Base-by-base conservation (phyloP, 2,113 vertebrate species). In the Raja brachyura region DNA sequence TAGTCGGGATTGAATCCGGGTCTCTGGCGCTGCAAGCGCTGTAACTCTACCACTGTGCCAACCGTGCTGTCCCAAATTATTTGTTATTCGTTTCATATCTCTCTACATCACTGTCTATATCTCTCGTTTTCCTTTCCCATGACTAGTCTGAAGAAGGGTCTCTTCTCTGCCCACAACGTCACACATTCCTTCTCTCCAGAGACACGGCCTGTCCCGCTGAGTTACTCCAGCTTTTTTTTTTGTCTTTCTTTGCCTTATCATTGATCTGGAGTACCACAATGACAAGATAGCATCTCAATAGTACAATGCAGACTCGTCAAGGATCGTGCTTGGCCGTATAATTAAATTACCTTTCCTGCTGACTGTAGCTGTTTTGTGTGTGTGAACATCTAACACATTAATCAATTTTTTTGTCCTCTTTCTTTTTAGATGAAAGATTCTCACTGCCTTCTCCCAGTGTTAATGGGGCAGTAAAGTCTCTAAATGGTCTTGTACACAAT, bases 251-350 rank as follows among this genome's bases (percentile, higher is more conserved):
- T 56, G 79, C 2, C 79, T 83, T n/a, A 85, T 59, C 54, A 10
- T 9, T 59, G 25, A 48, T 85, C 81, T 4, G 81, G 56, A n/a
- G 81, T 25, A 33, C 54, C 56, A 14, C 54, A 4, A 13, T 85
- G 81, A 85, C 81, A 85, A 61, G 81, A 85, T 61, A 85, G 81
- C 54, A 61, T 85, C 81, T 85, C 56, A 85, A n/a, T 85, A 85
- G 61, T 59, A 14, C 11, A 85, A 59, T n/a, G 54, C 25, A 61
- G 56, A 56, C 20, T 83, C 48, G 16, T 83, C 79, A 61, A 61
- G 56, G 81, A 25, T 85, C 81, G 61, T 85, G 54, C 56, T 61
- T 85, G 81, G 56, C 5, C 59, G 81, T 59, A 59, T 85, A 85
- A 85, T 85, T 85, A 85, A 85, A 85, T 85, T 85, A 59, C 10